phyloP scores from a whole-genome alignment of 2,113 vertebrate species.

The Ptilorrhoa leucosticta region DNA sequence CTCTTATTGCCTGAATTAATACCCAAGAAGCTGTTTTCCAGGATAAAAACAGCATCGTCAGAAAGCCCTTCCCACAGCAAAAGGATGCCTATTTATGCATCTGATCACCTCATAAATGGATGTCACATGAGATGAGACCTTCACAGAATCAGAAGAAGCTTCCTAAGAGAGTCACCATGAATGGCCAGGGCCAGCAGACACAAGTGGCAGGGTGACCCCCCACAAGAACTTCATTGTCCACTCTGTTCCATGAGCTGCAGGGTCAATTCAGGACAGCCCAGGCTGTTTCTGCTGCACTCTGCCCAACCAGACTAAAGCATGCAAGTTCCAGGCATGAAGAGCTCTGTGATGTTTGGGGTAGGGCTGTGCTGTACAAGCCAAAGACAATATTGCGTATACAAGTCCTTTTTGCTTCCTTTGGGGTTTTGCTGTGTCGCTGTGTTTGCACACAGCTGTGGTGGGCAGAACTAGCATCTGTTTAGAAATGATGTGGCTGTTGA shows the following conservation, averaged over 20 bases:
- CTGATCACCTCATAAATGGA: not conserved
- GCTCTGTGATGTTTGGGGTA: not conserved
- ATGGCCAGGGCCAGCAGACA: not conserved
- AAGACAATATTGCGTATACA: not conserved
- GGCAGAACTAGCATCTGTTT: not conserved
- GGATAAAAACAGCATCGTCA: not conserved
- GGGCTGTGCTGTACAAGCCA: not conserved
- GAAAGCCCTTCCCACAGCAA: not conserved
- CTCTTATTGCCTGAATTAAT: not conserved
- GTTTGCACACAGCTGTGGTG: not conserved
- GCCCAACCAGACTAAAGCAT: not conserved
- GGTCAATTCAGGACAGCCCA: not conserved
- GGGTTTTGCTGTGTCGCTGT: not conserved
- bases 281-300: not conserved
- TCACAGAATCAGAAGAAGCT: not conserved
- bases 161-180: not conserved
- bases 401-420: not conserved
- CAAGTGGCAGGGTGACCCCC: not conserved
- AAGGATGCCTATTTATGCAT: not conserved
- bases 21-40: not conserved
- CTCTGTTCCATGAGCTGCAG: not conserved
- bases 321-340: not conserved
- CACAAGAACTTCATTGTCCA: rapidly evolving
- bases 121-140: not conserved
- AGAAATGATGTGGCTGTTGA: not conserved